Percentiles rank a stretch among this genome's conserved stretches.
These are phyloP conservation scores for Tetragonisca angustula DNA, from an alignment of 2,888 invertebrate genomes.

Conservation along the genomic window DNA sequence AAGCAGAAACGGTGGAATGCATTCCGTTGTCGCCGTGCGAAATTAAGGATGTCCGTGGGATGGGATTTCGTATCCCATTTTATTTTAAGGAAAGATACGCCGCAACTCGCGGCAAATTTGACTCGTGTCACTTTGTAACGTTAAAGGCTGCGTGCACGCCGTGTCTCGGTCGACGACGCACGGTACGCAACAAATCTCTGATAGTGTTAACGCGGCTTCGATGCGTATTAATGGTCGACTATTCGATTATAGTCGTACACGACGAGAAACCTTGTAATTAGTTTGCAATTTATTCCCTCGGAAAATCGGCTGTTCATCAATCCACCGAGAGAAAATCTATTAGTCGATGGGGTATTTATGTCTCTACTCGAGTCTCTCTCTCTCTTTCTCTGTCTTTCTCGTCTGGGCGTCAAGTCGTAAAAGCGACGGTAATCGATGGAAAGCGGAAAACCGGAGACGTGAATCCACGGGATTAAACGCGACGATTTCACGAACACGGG, in stretches of 20 bases:
- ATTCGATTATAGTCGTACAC: slow-evolving; percentile 13
- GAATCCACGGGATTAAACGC: neutral
- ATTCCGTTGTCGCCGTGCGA: too few species aligned
- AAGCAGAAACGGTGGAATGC: too few species aligned
- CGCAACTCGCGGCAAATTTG: too few species aligned
- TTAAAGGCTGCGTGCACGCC: too few species aligned
- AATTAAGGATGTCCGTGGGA: too few species aligned
- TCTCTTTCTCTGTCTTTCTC: neutral
- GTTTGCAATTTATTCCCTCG: slow-evolving; percentile 17
- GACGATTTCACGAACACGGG: slow-evolving; percentile 8
- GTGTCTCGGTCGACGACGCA: too few species aligned
- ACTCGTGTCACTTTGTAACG: too few species aligned
- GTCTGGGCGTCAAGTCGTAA: neutral
- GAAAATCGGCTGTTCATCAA: slow-evolving; percentile 40
- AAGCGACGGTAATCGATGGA: slow-evolving; percentile 9
- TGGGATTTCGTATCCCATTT: too few species aligned
- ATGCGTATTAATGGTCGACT: slow-evolving; percentile 31
- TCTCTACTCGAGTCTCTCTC: neutral
- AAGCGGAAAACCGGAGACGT: slow-evolving; percentile 16
- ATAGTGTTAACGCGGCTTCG: slow-evolving; percentile 18
- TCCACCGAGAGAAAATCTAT: slow-evolving; percentile 25
- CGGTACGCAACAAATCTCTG: slow-evolving; percentile 5
- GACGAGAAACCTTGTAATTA: slow-evolving; percentile 41
- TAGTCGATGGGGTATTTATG: neutral
- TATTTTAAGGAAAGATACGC: too few species aligned